Evolutionary conservation across 2,888 invertebrate species (phyloP), one percentile per base, ranked within the genome.

Genomic region (Cenopis cana): DNA sequence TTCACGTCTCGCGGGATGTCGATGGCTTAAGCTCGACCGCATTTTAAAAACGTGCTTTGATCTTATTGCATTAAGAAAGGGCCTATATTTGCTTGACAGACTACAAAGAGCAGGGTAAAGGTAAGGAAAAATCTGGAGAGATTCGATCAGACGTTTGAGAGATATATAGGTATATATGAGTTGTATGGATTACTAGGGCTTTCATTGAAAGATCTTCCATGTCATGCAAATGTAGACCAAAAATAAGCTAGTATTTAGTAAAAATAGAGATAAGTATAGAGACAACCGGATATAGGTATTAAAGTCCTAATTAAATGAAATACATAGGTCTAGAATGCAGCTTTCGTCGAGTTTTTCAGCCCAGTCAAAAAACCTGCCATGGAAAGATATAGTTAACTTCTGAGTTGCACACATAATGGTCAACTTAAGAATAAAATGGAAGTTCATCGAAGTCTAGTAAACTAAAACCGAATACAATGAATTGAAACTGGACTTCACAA

Each of bases 1-100:
- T 77, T 69, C 69, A 81, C 76, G 70, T 71, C 69, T 70, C 68
- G 60, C 55, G 49, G 24, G 57, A 66, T 50, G 41, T 55, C 69
- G 69, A 73, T 73, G 57, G 56, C 46, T 59, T 72, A 46, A 64
- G 73, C 75, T 72, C 75, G 72, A 74, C 65, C 55, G 29, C 41
- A 9, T 29, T 55, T 41, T 56, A 29, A 46, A 65, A 18, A 38
- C 17, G 29, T 11, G 46, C 60, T 60, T 60, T 46, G 33, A 65
- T 54, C 64, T 41, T 24, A 2, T 24, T 36, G 17, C 24, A 20
- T 41, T 17, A n/a, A 38, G 14, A 18, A 20, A 24, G 29, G n/a
- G 38, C 14, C 6, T 54, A n/a, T 57, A 67, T 20, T 46, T 46
- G 17, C 46, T 46, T 46, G 46, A 46, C 46, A 8, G 14, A n/a